Base-by-base conservation (phyloP, 2,888 invertebrate species). In the Diplazon laetatorius region DNA sequence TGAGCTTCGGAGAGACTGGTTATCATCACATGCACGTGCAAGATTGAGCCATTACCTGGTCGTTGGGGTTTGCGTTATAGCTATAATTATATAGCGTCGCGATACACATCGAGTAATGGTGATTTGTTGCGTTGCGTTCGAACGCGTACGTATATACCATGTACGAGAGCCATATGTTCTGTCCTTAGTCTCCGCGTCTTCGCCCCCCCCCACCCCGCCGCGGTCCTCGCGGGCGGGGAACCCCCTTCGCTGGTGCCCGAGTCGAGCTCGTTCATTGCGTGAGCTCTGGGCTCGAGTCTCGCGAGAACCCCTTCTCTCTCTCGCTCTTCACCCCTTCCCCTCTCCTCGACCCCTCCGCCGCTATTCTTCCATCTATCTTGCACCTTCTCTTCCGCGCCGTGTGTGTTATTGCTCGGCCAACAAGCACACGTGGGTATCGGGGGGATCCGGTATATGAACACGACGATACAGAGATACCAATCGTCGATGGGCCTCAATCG, bases 21-120 rank as follows among this genome's bases (percentile, higher is more conserved):
- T 90, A 90, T 90, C 89, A 86, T 88, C 89, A 82, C 87, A 86
- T 88, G 88, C 87, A 88, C 89, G 88, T 87, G 88, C 88, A 85
- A 87, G 88, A 91, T 90, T 91, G 90, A 91, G 90, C 90, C 90
- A 91, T 91, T 90, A 90, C 89, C 89, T 87, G 88, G 85, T 89
- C 87, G 88, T 88, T 86, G 87, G 52, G 66, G 68, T 68, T 20
- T 63, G 86, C 89, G 89, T 89, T 90, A 90, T 89, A 87, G 89
- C 87, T 87, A 88, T 90, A 91, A 90, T 90, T 90, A 90, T 89
- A 89, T 89, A 88, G 89, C 90, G 84, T 87, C 85, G 87, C 88
- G 90, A 90, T 90, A 91, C 86, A 88, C 89, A 90, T 90, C 90
- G 90, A 89, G 89, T 90, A 91, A 91, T 90, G 89, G 90, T 90